Conservation (phyloP, 2,797 vertebrate genomes). For the Crocodylus rhombifer region DNA sequence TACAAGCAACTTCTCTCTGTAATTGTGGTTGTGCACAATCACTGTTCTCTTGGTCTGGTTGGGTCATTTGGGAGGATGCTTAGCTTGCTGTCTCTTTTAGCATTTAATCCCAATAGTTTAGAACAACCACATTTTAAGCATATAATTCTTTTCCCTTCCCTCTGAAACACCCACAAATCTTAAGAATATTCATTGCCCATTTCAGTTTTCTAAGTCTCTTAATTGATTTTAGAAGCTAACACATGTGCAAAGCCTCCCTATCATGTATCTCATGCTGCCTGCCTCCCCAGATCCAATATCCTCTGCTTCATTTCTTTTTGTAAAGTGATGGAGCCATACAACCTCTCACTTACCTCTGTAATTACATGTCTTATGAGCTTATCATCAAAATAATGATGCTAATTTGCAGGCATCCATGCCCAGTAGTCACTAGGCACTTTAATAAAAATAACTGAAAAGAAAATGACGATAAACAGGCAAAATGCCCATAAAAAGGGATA, state of each 20-base stretch:
- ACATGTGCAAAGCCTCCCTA: background rate
- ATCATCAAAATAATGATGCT: constrained; percentile 79
- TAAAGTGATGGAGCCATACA: background rate
- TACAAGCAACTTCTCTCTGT: constrained; percentile 59
- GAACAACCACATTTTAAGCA: constrained; percentile 61
- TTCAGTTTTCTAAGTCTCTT: constrained; percentile 23
- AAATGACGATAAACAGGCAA: constrained; percentile 79
- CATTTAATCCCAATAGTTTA: constrained; percentile 67
- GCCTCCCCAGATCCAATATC: constrained; percentile 1
- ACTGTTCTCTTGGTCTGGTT: constrained; percentile 21
- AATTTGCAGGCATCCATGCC: constrained; percentile 74
- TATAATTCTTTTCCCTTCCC: constrained; percentile 49
- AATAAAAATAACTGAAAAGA: constrained; percentile 76
- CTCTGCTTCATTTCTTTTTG: constrained; percentile 3
- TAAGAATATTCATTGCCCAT: constrained; percentile 38
- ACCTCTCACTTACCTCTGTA: constrained; percentile 22
- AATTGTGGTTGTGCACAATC: constrained; percentile 60
- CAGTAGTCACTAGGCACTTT: constrained; percentile 70
- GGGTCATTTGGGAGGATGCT: constrained; percentile 38
- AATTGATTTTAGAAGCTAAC: constrained; percentile 3
- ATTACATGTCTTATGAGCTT: constrained; percentile 31
- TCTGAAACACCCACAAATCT: background rate
- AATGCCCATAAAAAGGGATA: constrained; percentile 76
- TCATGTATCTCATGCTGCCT: constrained; percentile 16
- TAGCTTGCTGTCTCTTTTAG: constrained; percentile 58